Conservation (phyloP, 2,113 vertebrate species). For the Pseudorectes ferrugineus region DNA sequence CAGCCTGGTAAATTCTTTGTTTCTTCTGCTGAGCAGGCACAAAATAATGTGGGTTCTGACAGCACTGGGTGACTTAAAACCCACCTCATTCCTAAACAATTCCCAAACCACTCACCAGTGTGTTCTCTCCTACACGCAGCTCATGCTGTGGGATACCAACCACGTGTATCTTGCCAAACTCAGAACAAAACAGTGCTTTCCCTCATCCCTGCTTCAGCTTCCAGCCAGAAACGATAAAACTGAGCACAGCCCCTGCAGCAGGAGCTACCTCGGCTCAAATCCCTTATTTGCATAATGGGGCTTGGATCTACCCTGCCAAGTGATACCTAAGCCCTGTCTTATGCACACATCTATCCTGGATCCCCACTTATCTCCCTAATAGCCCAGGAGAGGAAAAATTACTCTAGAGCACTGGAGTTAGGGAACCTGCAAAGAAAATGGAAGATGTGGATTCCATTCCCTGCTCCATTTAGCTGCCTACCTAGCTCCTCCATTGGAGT, state of each 20-base stretch:
- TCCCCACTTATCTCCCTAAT: background rate
- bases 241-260: background rate
- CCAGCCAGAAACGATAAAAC: background rate
- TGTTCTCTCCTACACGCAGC: background rate
- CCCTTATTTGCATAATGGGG: background rate
- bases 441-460: background rate
- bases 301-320: background rate
- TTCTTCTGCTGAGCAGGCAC: background rate
- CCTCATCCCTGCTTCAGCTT: background rate
- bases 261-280: background rate
- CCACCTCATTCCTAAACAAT: background rate
- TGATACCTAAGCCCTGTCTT: no score
- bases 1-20: background rate
- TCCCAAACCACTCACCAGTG: background rate
- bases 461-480: background rate
- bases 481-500: background rate
- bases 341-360: background rate
- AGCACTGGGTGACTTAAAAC: background rate
- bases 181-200: background rate
- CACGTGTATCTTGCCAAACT: fast-evolving
- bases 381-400: background rate
- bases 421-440: background rate
- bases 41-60: background rate
- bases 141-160: background rate
- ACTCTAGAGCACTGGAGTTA: background rate